phyloP scores from a whole-genome alignment of 2,888 invertebrate genomes.

The Diplazon laetatorius region DNA sequence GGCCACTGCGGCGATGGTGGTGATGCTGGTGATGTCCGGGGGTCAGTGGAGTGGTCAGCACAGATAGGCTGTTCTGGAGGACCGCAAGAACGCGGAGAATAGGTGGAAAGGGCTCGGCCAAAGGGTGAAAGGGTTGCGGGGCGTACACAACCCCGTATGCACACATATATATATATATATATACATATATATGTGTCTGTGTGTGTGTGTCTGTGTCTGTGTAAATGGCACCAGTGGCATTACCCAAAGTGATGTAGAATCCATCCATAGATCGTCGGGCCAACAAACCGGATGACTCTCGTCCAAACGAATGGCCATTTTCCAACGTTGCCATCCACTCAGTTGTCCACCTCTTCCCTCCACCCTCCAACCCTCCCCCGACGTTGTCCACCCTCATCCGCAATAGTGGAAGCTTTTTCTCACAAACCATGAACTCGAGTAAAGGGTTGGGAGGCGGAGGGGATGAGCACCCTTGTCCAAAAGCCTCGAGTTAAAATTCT shows the following conservation, averaged over 20 bases:
- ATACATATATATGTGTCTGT: too few species aligned
- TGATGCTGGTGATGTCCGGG: conserved; percentile 72
- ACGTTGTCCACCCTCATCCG: too few species aligned
- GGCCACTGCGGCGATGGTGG: conserved; percentile 88
- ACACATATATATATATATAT: too few species aligned
- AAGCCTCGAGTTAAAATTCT: too few species aligned
- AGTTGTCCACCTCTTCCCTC: conserved; percentile 53
- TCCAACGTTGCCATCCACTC: conserved; percentile 73
- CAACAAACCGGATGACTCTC: conserved; percentile 80
- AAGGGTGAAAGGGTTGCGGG: background rate
- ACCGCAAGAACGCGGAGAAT: conserved; percentile 45
- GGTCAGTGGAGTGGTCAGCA: conserved; percentile 34
- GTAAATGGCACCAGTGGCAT: conserved; percentile 29
- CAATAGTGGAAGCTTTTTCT: too few species aligned
- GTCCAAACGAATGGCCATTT: conserved; percentile 78
- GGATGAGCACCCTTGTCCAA: too few species aligned
- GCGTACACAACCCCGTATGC: too few species aligned
- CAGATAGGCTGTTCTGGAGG: conserved; percentile 48
- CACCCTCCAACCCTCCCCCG: background rate
- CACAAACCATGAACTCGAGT: too few species aligned
- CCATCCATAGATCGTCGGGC: conserved; percentile 78
- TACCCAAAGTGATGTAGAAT: conserved; percentile 67
- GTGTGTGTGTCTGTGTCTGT: too few species aligned
- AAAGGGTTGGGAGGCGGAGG: too few species aligned
- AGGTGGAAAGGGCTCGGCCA: conserved; percentile 23